phyloP scores from a whole-genome alignment of 1,140 invertebrate species.

The Anadara kagoshimensis region DNA sequence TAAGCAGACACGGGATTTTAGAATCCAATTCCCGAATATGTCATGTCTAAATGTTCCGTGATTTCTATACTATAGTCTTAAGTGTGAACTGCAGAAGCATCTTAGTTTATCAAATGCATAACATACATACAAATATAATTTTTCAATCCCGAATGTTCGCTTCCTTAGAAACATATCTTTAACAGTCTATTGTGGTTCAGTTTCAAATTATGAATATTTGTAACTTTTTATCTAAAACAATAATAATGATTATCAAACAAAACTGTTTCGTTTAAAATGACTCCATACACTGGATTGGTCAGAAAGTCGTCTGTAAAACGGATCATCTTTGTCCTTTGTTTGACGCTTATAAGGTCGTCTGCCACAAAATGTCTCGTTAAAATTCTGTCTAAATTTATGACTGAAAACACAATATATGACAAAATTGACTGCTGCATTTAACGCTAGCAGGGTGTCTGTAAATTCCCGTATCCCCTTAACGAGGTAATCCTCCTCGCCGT shows the following conservation, averaged over 20 bases:
- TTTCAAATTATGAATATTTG: no score
- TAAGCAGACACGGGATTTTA: no score
- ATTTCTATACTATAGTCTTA: no score
- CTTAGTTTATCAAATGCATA: no score
- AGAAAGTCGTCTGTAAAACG: slow-evolving; percentile 6
- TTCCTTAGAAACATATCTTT: no score
- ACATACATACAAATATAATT: no score
- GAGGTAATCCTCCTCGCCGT: slow-evolving; percentile 71
- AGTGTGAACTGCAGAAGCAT: no score
- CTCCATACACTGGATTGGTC: slow-evolving; percentile 5
- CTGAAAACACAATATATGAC: slow-evolving; percentile 86
- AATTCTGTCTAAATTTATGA: slow-evolving; percentile 80
- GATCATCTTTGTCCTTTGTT: not conserved
- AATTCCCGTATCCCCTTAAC: slow-evolving; percentile 81
- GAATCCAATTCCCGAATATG: no score
- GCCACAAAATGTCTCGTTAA: slow-evolving; percentile 54
- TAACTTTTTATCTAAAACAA: not conserved
- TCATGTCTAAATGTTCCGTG: no score
- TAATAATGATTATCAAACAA: not conserved
- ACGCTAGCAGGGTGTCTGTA: slow-evolving; percentile 82
- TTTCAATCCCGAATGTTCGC: no score
- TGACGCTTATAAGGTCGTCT: not conserved
- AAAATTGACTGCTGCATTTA: slow-evolving; percentile 85
- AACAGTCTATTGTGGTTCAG: no score
- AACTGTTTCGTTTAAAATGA: slow-evolving; percentile 13